Conservation (phyloP, 2,113 vertebrate genomes). For the chimpanzee (Pan troglodytes) region DNA sequence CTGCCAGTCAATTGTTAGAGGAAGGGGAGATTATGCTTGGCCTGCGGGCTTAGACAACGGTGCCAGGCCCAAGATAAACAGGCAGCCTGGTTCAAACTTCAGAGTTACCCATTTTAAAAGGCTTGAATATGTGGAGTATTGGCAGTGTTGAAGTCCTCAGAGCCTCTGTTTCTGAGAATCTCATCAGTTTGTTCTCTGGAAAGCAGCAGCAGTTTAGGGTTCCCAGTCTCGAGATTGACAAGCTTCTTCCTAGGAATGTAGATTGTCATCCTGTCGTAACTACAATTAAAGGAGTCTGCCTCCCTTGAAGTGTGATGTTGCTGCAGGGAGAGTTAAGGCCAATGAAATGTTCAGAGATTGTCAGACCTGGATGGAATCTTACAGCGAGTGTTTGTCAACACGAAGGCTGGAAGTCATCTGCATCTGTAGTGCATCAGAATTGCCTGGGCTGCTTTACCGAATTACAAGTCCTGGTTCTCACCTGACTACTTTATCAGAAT, state of each 20-base stretch:
- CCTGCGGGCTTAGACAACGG: background rate
- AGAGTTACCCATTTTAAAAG: background rate
- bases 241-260: background rate
- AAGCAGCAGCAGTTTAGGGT: background rate
- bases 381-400: background rate
- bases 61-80: background rate
- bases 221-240: background rate
- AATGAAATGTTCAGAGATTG: background rate
- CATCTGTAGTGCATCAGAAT: fast-evolving
- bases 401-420: fast-evolving
- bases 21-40: background rate
- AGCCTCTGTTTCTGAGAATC: conserved; percentile 17
- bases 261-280: conserved; percentile 22
- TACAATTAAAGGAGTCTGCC: background rate
- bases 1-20: background rate
- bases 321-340: background rate
- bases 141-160: background rate
- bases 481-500: background rate
- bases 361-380: background rate
- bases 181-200: background rate
- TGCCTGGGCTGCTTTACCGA: background rate
- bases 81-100: background rate
- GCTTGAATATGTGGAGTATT: background rate
- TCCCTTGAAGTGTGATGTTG: background rate
- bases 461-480: background rate